These are phyloP conservation scores for Dermochelys coriacea DNA, from an alignment of 2,797 vertebrate species.

Conservation along the genomic window DNA sequence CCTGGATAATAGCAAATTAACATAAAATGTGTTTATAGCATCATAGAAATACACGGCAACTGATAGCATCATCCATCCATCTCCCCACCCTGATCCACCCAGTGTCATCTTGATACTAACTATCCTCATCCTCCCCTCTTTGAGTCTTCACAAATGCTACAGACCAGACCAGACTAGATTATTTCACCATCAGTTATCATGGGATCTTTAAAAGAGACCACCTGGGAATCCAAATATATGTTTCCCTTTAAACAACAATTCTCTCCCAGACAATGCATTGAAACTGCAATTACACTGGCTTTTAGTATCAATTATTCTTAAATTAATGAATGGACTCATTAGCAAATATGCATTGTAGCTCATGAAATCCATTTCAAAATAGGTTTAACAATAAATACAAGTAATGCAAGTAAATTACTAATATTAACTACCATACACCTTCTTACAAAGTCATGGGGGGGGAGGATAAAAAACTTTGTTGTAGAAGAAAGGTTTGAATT, in stretches of 20 bases:
- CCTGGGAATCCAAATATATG: conserved; percentile 20
- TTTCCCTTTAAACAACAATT: conserved; percentile 2
- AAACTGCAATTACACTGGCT: conserved; percentile 19
- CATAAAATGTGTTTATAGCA: not conserved
- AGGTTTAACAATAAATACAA: conserved; percentile 32
- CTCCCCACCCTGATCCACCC: no score
- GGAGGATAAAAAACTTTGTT: not conserved
- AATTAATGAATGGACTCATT: conserved; percentile 52
- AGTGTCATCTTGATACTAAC: not conserved
- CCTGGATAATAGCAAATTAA: not conserved
- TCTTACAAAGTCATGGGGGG: conserved; percentile 1
- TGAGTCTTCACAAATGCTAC: not conserved
- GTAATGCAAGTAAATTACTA: conserved; percentile 30
- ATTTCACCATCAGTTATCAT: not conserved
- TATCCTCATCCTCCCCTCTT: not conserved
- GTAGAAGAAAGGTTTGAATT: not conserved
- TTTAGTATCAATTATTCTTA: conserved; percentile 24
- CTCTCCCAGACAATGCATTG: not conserved
- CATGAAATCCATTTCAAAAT: conserved; percentile 35
- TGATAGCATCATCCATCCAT: no score
- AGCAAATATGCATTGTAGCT: not conserved
- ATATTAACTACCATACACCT: not conserved
- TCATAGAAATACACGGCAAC: no score
- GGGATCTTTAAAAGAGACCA: not conserved
- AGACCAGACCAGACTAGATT: not conserved